These are phyloP conservation scores for Isichthys henryi DNA, from an alignment of 2,113 vertebrate species.

Conservation along the genomic window DNA sequence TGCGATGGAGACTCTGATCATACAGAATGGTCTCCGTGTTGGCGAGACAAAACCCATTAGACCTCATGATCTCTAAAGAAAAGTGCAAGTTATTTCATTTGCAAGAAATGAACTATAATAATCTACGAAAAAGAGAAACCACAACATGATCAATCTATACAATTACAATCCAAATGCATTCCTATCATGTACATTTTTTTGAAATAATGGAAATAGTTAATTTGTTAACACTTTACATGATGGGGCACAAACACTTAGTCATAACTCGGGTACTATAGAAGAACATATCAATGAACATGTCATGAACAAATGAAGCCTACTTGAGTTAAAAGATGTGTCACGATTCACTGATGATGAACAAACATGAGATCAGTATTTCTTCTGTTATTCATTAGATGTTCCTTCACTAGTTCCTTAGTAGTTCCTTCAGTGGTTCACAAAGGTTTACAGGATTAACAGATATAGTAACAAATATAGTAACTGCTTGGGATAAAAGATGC, in stretches of 20 bases:
- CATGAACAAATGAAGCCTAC: background rate
- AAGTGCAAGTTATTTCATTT: background rate
- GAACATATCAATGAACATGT: background rate
- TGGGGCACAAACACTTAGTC: background rate
- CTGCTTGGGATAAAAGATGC: no score
- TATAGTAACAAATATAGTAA: no score
- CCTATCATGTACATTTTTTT: background rate
- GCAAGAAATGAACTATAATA: background rate
- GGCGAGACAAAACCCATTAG: slow-evolving; percentile 94
- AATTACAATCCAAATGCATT: background rate
- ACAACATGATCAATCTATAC: background rate
- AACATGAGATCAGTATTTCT: no score
- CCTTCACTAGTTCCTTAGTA: background rate
- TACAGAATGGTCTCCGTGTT: slow-evolving; percentile 96
- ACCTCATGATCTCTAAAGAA: slow-evolving; percentile 87
- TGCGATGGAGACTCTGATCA: slow-evolving; percentile 75
- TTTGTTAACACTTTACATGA: background rate
- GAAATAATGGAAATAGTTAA: background rate
- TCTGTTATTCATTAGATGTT: background rate
- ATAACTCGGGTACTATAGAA: background rate
- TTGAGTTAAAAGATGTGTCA: background rate
- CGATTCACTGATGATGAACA: no score
- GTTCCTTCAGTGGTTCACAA: background rate
- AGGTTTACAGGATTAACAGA: background rate
- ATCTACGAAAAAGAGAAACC: background rate